Evolutionary conservation across 35 echinoderm and acorn worm species (phyloP).

Genomic region (Heliocidaris erythrogramma): DNA sequence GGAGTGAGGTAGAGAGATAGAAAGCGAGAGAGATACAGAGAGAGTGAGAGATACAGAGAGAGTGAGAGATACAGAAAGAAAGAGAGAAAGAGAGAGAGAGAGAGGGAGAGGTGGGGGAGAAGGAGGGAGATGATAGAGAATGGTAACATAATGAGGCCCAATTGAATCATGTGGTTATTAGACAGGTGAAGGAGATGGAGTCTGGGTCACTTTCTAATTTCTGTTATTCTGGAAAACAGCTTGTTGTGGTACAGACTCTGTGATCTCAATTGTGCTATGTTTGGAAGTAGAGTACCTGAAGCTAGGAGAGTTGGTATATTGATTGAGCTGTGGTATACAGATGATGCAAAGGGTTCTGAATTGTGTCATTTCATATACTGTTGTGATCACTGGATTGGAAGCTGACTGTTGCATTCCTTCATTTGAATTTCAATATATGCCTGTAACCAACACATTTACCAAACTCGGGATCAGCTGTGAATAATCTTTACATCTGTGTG

Average conservation of each 20-base stretch:
- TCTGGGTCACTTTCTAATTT: not conserved
- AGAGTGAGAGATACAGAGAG: not conserved
- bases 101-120: not conserved
- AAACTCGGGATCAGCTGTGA: not conserved
- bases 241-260: not conserved
- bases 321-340: not conserved
- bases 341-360: not conserved
- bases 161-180: not conserved
- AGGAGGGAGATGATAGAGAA: not conserved
- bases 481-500: not conserved
- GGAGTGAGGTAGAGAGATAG: no score
- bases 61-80: not conserved
- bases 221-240: not conserved
- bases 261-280: not conserved
- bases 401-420: not conserved
- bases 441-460: not conserved
- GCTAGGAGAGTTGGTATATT: not conserved
- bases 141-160: not conserved
- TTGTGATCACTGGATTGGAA: not conserved
- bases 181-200: constrained; percentile 7
- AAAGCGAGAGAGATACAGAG: not conserved
- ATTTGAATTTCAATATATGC: not conserved
- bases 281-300: not conserved
- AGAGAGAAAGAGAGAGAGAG: not conserved
- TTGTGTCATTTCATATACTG: not conserved